Base-by-base conservation (phyloP, 1,140 invertebrate genomes). In the Helicoverpa zea region DNA sequence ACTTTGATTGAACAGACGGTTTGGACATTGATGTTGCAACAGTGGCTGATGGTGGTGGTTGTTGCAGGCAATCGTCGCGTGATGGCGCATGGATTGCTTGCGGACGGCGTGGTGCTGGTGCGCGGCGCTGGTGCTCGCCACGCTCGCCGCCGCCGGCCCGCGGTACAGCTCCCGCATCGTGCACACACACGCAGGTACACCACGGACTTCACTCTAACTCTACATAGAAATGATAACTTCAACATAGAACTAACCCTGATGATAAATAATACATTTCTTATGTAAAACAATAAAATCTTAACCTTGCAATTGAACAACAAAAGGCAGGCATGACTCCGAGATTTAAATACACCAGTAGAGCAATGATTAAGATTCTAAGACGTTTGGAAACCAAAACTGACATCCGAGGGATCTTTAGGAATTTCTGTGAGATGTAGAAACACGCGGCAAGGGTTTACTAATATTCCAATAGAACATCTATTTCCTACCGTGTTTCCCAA, bases 151-250 rank as follows among this genome's bases (percentile, higher is more conserved):
- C 74, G 92, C 92, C 59, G 95, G 95, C 63, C 96, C 96, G 51
- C 93, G 96, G 52, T 96, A 96, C 94, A 96, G 96, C 92, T 96
- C 96, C 68, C 93, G 96, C 82, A 96, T 97, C 78, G 96, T 97
- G 12, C 96, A 96, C 84, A 97, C 96, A 3, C 95, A 96, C 85
- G 86, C 92, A 72, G 92, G 29, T 43, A 70, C 47, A 9, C 35
- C 5, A 9, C 1, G 5, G 35, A 43, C 35, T 23, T 23, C 35
- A 43, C 35, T 3, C 3, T 35, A 4, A 35, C 2, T 0, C 35
- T 0, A 35, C 7, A n/a, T n/a, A n/a, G n/a, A 35, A 35, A 35
- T 7, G 3, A 3, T 35, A 7, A 3, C 3, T 35, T 7, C 35
- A 35, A 35, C 4, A 4, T 7, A 35, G 30, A 35, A 35, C 3